Conservation (phyloP, 2,797 vertebrate genomes). For the Falco peregrinus region DNA sequence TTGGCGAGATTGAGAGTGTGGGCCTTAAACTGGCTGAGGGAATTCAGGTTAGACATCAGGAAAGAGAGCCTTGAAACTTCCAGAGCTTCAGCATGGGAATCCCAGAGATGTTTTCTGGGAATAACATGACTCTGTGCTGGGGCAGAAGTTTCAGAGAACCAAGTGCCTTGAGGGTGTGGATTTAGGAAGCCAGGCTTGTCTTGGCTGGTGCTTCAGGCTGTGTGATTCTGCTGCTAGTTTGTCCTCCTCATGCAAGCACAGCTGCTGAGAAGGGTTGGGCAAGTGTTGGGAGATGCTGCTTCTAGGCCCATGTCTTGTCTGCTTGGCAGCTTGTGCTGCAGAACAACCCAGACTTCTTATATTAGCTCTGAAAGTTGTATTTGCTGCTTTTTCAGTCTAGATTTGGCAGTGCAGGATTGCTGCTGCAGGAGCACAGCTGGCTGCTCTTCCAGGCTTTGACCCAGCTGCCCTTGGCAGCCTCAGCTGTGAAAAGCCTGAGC, state of each 20-base stretch:
- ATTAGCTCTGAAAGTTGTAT: not conserved
- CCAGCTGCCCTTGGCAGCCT: not conserved
- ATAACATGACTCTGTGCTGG: not conserved
- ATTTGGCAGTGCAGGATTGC: not conserved
- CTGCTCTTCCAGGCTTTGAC: not conserved
- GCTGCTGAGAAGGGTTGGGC: not conserved
- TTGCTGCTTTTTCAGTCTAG: not conserved
- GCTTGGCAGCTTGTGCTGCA: not conserved
- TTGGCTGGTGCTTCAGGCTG: not conserved
- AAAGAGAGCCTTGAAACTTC: not conserved
- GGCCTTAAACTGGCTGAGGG: not conserved
- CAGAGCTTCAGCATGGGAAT: not conserved
- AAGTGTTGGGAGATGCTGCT: not conserved
- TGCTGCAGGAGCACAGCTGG: not conserved
- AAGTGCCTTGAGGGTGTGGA: not conserved
- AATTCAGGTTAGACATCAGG: not conserved
- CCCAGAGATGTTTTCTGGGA: not conserved
- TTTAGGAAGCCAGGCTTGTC: not conserved
- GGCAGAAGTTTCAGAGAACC: not conserved
- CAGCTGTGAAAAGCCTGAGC: not conserved
- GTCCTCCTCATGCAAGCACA: not conserved
- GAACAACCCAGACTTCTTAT: not conserved
- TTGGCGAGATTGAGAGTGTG: not conserved
- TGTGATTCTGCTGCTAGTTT: not conserved
- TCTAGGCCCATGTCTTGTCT: not conserved